Base-by-base conservation (phyloP, 2,113 vertebrate genomes). In the Malaclemys terrapin region DNA sequence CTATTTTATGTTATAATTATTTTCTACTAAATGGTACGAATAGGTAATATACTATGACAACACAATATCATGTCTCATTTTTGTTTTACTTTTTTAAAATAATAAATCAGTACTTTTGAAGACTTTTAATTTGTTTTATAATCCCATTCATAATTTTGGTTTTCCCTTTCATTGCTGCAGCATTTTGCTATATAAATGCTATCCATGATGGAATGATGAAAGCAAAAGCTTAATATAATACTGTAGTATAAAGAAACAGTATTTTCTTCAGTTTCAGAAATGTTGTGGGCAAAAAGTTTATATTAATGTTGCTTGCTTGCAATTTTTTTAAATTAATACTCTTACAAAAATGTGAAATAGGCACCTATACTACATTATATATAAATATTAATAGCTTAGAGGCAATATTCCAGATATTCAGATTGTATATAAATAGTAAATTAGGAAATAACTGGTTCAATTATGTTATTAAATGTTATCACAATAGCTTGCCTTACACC, bases 181-280 rank as follows among this genome's bases (percentile, higher is more conserved):
- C 95, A 96, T 98, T 97, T 96, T 96, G 81, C 93, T 89, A 88
- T 94, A 97, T 94, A 90, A 91, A 91, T 96, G 78, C 87, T 94
- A 88, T 95, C 75, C 90, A 90, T 96, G 89, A 69, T 96, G 93
- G 95, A 98, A 98, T 98, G 95, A 98, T 98, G 98, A 98, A 98
- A 98, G 96, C 94, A 97, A 88, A 95, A 45, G 80, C 47, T 91
- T 85, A 83, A 89, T 89, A 84, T 54, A 96, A 95, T 85, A 81
- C 69, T 47, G 24, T 47, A 89, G 1, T 52, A 9, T 24, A 59
- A 22, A 3, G n/a, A 49, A 82, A 27, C 25, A 76, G 5, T 87
- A 53, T 62, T 93, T 2, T 84, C 62, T 45, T 89, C 57, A 57
- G 6, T 31, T 88, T 91, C 31, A 56, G 42, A 27, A 78, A n/a